phyloP scores from a whole-genome alignment of 1,140 invertebrate genomes.

The Cydia strobilella region DNA sequence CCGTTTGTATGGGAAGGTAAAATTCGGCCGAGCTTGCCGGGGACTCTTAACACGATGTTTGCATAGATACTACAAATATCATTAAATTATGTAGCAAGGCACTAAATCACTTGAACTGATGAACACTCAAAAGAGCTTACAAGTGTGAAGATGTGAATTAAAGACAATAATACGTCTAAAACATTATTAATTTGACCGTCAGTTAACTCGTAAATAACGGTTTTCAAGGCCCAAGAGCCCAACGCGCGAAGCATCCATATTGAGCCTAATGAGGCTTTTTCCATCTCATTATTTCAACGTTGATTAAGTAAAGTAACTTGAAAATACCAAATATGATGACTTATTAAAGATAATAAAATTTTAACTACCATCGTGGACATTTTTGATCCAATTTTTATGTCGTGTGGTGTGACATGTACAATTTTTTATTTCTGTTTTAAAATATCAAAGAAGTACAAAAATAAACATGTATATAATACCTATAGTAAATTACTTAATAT shows the following conservation, averaged over 20 bases:
- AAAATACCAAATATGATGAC: neutral
- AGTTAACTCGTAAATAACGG: slow-evolving; percentile 19
- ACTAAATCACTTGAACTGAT: neutral
- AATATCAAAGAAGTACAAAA: no score
- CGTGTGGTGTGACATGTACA: neutral
- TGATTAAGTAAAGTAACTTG: slow-evolving; percentile 17
- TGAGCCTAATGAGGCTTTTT: slow-evolving; percentile 22
- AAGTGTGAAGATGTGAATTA: slow-evolving; percentile 1
- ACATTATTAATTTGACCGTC: neutral
- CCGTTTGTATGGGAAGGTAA: no score
- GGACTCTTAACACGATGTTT: neutral
- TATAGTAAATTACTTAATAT: no score
- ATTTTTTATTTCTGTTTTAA: neutral
- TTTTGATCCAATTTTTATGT: neutral
- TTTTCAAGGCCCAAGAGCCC: neutral
- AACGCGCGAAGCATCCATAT: neutral
- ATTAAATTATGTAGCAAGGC: no score
- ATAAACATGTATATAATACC: no score
- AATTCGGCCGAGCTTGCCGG: no score
- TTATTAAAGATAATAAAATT: slow-evolving; percentile 5
- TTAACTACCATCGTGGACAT: neutral
- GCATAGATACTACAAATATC: neutral
- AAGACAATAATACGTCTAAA: neutral
- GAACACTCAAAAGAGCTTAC: neutral
- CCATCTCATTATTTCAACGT: slow-evolving; percentile 21